Evolutionary conservation across 2,797 vertebrate genomes (phyloP).

Genomic region (Gymnothorax javanicus): DNA sequence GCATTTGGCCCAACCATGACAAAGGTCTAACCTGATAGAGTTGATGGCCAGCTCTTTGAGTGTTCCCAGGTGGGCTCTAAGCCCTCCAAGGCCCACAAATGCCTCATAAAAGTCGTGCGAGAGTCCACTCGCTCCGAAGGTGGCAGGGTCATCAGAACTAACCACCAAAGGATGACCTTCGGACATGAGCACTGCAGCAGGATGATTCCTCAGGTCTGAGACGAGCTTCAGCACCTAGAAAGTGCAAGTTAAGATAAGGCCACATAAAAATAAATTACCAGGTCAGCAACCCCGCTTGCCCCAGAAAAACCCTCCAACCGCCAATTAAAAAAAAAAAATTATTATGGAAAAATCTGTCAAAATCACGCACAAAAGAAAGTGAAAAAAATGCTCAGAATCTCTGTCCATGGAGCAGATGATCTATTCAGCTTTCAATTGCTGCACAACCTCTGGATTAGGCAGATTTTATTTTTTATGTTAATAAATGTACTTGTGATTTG

Average conservation of each 20-base stretch:
- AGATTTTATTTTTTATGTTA: too few relatives aligned
- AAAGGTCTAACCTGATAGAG: slow-evolving; percentile 79
- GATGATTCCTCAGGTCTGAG: slow-evolving; percentile 85
- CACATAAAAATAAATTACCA: too few relatives aligned
- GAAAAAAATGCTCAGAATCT: too few relatives aligned
- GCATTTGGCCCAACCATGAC: neutral
- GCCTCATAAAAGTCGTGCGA: slow-evolving; percentile 90
- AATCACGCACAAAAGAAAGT: too few relatives aligned
- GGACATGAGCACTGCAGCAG: slow-evolving; percentile 80
- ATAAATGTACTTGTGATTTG: too few relatives aligned
- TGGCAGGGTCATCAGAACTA: slow-evolving; percentile 84
- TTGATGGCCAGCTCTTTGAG: slow-evolving; percentile 86
- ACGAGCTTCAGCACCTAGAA: slow-evolving; percentile 85
- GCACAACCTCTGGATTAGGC: too few relatives aligned
- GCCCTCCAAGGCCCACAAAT: slow-evolving; percentile 86
- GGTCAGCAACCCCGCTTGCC: too few relatives aligned
- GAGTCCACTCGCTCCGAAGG: slow-evolving; percentile 84
- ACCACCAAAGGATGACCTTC: slow-evolving; percentile 86
- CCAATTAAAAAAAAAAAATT: too few relatives aligned
- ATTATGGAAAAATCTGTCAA: too few relatives aligned
- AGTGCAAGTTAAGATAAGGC: neutral
- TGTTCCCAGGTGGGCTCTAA: slow-evolving; percentile 81
- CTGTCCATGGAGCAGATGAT: too few relatives aligned
- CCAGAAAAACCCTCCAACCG: too few relatives aligned
- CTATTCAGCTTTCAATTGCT: too few relatives aligned